Base-by-base conservation (phyloP, 2,797 vertebrate genomes). In the Intellagama lesueurii region DNA sequence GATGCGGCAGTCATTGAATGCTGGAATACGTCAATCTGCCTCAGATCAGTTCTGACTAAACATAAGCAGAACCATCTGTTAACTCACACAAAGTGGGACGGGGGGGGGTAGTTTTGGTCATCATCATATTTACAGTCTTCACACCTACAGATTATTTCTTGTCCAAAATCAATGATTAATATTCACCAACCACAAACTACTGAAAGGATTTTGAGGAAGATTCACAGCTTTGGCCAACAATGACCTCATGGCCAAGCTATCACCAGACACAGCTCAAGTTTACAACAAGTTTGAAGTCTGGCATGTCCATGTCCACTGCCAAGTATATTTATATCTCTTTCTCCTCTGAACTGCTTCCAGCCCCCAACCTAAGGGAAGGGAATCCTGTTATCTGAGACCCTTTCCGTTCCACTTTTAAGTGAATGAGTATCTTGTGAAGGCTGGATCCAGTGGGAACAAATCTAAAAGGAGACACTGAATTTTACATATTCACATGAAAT, bases 311-410 rank as follows among this genome's bases (percentile, higher is more conserved):
- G 73, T 87, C 64, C 81, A 69, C 24, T 85, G 35, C n/a, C 88
- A 68, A 24, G 9, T 76, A 0, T 76, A 85, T 90, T 92, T 92
- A 0, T 60, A 91, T 69, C 83, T 89, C 73, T 66, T 89, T 69
- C 86, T 83, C 90, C 88, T 91, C 1, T 0, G 68, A 88, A 93
- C 76, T 66, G 56, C 26, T 91, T 91, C 90, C 86, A 94, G 85
- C n/a, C 82, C 82, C 60, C 91, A 84, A 47, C 82, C 78, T 81
- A 85, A 76, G 44, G 91, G 64, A 68, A 80, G 89, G 5, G 32
- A 72, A 30, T 1, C 28, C 87, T 81, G 90, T 11, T 88, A 89
- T 85, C 82, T 85, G 90, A 92, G 49, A 68, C 75, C 77, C 56
- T 60, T 64, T 82, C 14, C 70, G 79, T 85, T 76, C 79, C 68